Conservation (phyloP, 2,113 vertebrate genomes). For the Alethe castanea region DNA sequence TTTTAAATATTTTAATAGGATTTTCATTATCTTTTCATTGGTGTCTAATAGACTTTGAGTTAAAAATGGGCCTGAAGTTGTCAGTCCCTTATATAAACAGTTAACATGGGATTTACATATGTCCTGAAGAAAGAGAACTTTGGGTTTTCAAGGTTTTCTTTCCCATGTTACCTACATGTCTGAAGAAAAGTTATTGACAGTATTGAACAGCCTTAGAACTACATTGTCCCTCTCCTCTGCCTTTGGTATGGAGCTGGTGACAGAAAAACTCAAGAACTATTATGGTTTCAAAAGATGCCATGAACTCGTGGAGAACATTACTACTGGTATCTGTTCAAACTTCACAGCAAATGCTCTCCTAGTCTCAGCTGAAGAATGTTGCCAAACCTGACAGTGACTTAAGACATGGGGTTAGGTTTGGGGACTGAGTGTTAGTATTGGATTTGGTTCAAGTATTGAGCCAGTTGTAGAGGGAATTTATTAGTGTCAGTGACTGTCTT, state of each 20-base stretch:
- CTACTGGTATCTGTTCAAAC: not conserved
- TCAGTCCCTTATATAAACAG: not conserved
- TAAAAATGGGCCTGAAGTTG: not conserved
- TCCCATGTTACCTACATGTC: rapidly evolving
- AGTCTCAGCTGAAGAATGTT: not conserved
- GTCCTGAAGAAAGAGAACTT: not conserved
- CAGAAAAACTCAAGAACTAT: not conserved
- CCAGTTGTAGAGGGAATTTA: not conserved
- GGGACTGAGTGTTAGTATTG: not conserved
- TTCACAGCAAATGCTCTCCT: not conserved
- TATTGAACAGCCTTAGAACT: not conserved
- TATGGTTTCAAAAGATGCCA: not conserved
- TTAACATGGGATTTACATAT: not conserved
- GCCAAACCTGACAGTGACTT: not conserved
- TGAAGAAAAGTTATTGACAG: not conserved
- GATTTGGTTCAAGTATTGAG: not conserved
- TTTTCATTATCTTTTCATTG: not conserved
- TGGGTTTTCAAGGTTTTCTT: not conserved
- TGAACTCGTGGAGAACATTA: not conserved
- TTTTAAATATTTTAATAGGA: not conserved
- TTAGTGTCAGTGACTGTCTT: not conserved
- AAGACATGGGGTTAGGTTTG: not conserved
- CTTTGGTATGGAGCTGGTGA: not conserved
- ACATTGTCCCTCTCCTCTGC: not conserved
- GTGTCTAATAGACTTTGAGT: not conserved